phyloP scores from a whole-genome alignment of 1,140 invertebrate species.

The Papilio polytes region DNA sequence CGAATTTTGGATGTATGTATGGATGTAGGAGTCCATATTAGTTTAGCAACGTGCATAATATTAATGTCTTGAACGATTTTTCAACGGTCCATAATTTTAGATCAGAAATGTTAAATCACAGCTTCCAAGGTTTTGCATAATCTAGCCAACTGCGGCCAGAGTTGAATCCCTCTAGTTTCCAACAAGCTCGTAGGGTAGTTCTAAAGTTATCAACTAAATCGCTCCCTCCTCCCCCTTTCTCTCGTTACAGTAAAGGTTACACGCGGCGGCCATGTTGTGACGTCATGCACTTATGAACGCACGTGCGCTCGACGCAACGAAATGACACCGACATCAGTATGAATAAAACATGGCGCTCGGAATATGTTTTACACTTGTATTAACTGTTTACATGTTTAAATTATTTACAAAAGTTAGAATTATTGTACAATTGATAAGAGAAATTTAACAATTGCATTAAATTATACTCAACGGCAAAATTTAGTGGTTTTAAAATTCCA shows the following conservation, averaged over 20 bases:
- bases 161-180: not conserved
- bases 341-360: not conserved
- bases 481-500: too few species aligned
- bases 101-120: not conserved
- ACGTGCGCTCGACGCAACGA: not conserved
- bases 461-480: too few species aligned
- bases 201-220: not conserved
- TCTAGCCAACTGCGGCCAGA: conserved; percentile 1
- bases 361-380: not conserved
- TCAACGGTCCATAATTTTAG: not conserved
- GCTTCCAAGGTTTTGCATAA: not conserved
- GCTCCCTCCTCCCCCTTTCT: not conserved
- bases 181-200: not conserved
- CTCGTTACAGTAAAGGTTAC: not conserved
- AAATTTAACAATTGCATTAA: not conserved
- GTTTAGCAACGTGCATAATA: too few species aligned
- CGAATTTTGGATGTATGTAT: not conserved
- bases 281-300: conserved; percentile 17
- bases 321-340: not conserved
- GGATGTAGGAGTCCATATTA: too few species aligned
- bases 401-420: not conserved
- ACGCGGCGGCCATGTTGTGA: not conserved
- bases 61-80: too few species aligned
- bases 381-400: not conserved
- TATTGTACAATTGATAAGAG: not conserved